These are phyloP conservation scores for Nephrotoma flavescens DNA, from an alignment of 2,888 invertebrate genomes.

Conservation along the genomic window DNA sequence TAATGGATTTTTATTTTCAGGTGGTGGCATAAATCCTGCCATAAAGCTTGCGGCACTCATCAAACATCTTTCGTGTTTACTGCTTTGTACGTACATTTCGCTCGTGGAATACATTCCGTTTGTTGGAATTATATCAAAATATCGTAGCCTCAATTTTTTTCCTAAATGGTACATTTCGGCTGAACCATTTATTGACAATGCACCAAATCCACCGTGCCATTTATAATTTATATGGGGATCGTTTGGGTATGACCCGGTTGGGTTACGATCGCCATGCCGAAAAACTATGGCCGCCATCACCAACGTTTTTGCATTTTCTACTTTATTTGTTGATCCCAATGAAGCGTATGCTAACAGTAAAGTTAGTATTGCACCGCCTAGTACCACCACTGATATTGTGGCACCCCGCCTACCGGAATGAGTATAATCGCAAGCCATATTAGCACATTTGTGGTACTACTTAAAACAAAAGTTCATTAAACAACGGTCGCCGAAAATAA, in stretches of 20 bases:
- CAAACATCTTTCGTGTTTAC: conserved; percentile 68
- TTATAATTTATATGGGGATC: conserved; percentile 61
- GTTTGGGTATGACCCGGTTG: conserved; percentile 57
- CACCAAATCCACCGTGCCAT: conserved; percentile 73
- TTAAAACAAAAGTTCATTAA: too few relatives aligned
- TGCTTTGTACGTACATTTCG: conserved; percentile 50
- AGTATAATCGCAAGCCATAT: background rate
- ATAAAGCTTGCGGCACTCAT: conserved; percentile 73
- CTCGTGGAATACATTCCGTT: conserved; percentile 41
- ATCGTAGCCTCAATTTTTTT: conserved; percentile 50
- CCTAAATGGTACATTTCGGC: conserved; percentile 61
- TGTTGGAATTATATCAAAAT: conserved; percentile 47
- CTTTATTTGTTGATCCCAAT: conserved; percentile 29
- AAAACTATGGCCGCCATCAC: conserved; percentile 31
- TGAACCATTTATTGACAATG: conserved; percentile 68
- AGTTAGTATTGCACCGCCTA: conserved; percentile 24
- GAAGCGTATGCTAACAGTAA: conserved; percentile 29
- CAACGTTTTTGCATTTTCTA: conserved; percentile 24
- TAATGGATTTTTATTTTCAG: conserved; percentile 25
- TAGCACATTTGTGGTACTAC: too few relatives aligned
- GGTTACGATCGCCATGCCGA: conserved; percentile 37
- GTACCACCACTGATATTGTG: conserved; percentile 26
- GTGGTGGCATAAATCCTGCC: conserved; percentile 47
- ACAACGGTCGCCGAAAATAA: too few relatives aligned
- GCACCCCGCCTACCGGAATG: conserved; percentile 17